These are phyloP conservation scores for Gymnorhina tibicen DNA, from an alignment of 2,113 vertebrate genomes.

Conservation along the genomic window DNA sequence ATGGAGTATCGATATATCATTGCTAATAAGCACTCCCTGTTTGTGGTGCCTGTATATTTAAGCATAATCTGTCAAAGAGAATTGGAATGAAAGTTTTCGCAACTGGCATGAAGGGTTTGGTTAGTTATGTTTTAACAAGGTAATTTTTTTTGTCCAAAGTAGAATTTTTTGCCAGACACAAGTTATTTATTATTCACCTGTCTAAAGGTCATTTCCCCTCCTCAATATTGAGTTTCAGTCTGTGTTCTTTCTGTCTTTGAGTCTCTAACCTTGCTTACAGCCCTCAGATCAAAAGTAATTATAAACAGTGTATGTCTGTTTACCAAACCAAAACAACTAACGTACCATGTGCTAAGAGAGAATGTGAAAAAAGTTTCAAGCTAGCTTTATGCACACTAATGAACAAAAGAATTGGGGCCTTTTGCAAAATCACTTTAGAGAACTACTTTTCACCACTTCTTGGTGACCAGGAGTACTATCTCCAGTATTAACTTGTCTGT, in stretches of 20 bases:
- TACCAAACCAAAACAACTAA: neutral
- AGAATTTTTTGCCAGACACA: neutral
- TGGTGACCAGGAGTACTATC: neutral
- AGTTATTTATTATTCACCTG: neutral
- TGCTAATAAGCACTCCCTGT: neutral
- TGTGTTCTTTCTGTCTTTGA: neutral
- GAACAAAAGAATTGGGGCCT: neutral
- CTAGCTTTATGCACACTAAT: neutral
- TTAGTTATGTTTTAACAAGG: neutral
- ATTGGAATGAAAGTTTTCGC: neutral
- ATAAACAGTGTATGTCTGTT: neutral
- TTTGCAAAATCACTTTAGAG: neutral
- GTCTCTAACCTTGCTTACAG: neutral
- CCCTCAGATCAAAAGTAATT: neutral
- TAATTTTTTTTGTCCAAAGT: neutral
- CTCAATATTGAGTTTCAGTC: neutral
- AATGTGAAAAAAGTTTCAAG: neutral
- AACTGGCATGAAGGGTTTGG: neutral
- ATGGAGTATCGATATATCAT: neutral
- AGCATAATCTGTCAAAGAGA: neutral
- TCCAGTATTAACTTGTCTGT: neutral
- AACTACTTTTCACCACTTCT: neutral
- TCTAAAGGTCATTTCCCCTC: neutral
- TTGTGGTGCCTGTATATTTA: neutral
- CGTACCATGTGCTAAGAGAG: fast-evolving